phyloP scores from a whole-genome alignment of 2,888 invertebrate species.

The Synanthedon andrenaeformis region DNA sequence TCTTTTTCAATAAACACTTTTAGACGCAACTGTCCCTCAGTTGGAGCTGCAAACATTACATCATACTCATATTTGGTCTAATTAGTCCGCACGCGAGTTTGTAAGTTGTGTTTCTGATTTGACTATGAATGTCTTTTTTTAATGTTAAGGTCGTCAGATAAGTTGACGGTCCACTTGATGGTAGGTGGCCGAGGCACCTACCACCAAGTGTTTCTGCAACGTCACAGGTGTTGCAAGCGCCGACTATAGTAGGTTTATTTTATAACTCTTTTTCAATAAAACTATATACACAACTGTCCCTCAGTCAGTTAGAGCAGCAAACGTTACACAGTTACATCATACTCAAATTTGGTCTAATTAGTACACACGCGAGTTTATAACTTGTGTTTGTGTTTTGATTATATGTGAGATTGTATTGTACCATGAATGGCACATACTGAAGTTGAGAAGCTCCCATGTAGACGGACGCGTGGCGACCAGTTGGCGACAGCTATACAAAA shows the following conservation, averaged over 20 bases:
- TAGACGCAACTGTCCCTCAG: too few relatives aligned
- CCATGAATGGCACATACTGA: too few relatives aligned
- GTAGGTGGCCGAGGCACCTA: too few relatives aligned
- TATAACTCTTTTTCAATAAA: constrained; percentile 1
- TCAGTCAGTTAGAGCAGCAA: too few relatives aligned
- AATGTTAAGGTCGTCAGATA: too few relatives aligned
- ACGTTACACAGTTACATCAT: too few relatives aligned
- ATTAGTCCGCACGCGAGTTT: constrained; percentile 2
- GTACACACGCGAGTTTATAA: neutral
- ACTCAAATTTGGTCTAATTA: constrained; percentile 1
- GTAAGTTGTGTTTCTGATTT: constrained; percentile 1
- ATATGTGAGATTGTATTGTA: too few relatives aligned
- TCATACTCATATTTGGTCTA: neutral
- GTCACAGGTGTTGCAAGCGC: too few relatives aligned
- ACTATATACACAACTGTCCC: too few relatives aligned
- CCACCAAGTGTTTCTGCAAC: too few relatives aligned
- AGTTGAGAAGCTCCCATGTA: constrained; percentile 18
- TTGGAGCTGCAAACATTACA: too few relatives aligned
- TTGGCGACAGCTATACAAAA: constrained; percentile 29
- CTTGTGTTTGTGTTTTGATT: neutral
- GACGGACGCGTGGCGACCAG: constrained; percentile 10
- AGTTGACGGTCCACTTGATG: too few relatives aligned
- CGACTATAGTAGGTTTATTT: neutral
- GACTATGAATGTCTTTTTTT: neutral
- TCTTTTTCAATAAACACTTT: neutral